Evolutionary conservation across 1,140 invertebrate species (phyloP), one percentile per base, ranked within the genome.

Genomic region (Caenorhabditis brenneri): DNA sequence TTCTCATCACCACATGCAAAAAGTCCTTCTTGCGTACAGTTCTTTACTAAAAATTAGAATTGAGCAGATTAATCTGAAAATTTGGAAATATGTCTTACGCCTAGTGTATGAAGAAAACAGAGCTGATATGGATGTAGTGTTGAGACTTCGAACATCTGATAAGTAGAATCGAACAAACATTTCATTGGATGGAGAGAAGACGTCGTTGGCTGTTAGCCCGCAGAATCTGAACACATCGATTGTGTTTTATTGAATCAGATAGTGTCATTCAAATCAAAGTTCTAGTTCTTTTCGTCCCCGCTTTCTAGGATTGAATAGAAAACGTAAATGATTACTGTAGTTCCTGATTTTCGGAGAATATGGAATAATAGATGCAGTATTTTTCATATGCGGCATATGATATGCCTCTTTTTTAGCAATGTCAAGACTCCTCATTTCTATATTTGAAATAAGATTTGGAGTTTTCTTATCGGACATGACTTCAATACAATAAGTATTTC

Each of bases 1-100:
- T 83, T 86, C 24, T 86, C 85, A 39, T 86, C 85, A 24, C 85
- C 85, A 69, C 85, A 86, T 15, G 58, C 65, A 42, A 85, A 86
- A 15, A 85, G 78, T 0, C 58, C 65, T 39, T 81, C 51, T 74
- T 36, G 33, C 1, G 79, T 60, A 55, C 85, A 86, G 31, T 86
- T 86, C 36, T 86, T 86, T 42, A 78, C 85, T 86, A 46, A 78
- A 86, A 86, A 27, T 12, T 46, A 86, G 31, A 86, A 46, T 24
- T 84, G 51, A 33, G 85, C 83, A 12, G 7, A 16, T 19, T 33
- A 16, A 42, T 83, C 15, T 12, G 7, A 22, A 5, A 9, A 16
- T 19, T 51, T n/a, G 6, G 49, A 80, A 46, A 16, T 79, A 81
- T 49, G 4, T 55, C 22, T 81, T 31, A 86, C 85, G 27, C 74